Base-by-base conservation (phyloP, 2,113 vertebrate species). In the Periophthalmus modestus region DNA sequence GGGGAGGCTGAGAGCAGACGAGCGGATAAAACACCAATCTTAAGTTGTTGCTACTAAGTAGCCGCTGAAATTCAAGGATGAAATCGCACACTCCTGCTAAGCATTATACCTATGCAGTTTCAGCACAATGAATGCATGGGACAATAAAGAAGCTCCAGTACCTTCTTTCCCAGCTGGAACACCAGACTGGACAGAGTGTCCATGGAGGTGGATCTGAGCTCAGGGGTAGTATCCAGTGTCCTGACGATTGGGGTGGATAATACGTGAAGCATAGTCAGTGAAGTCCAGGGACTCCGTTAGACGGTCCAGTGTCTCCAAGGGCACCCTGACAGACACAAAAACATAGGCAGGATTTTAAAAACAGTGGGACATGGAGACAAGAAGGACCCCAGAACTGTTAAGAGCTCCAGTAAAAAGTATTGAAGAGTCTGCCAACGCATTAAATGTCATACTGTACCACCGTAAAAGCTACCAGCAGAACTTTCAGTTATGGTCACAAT, bases 151-250 rank as follows among this genome's bases (percentile, higher is more conserved):
- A 61, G 28, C 58, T 15, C 24, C 6, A 14, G 69, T 93, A 99
- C 97, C 96, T 99, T 99, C 90, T 99, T 99, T 58, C 98, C 98
- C 78, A 99, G 88, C 77, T 99, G 98, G 85, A 99, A 99, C 10
- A 99, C 98, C 12, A 99, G 89, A 0, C 97, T 99, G 73, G 98
- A 98, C 77, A 99, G 88, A 0, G 97, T 99, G 93, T 99, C 98
- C 97, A 99, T 99, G 65, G 96, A 94, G 7, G 96, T 97, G 86
- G 90, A 91, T 62, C 97, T 91, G 28, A 99, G 93, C 79, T 99
- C 97, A 1, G 97, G 95, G 74, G 97, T 97, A 84, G 94, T 94
- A 78, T 99, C 97, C 5, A 99, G 94, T 0, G 97, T 95, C 21
- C 97, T 93, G 2, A 98, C 97, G 0, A 99, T 98, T 0, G 98